These are phyloP conservation scores for Platichthys stellatus DNA, from an alignment of 2,113 vertebrate genomes.

Conservation along the genomic window DNA sequence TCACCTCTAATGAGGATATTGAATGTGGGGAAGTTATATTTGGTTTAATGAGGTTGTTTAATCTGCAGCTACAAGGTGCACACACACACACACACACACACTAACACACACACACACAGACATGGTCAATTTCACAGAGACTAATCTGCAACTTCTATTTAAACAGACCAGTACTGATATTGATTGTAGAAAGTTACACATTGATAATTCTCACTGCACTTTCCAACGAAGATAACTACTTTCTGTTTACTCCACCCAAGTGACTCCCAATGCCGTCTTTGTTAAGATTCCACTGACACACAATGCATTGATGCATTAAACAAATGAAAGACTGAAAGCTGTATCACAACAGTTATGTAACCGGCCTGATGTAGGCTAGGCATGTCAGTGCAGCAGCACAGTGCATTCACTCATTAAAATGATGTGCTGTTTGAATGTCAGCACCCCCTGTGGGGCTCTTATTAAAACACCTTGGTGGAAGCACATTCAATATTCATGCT, in stretches of 20 bases:
- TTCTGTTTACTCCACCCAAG: slow-evolving; percentile 22
- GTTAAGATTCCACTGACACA: slow-evolving; percentile 16
- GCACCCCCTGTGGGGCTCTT: slow-evolving; percentile 30
- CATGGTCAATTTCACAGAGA: background rate
- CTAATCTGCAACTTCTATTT: background rate
- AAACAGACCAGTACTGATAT: background rate
- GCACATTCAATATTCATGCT: slow-evolving; percentile 45
- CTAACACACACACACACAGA: background rate
- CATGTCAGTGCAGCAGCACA: slow-evolving; percentile 26
- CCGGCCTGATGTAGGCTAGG: background rate
- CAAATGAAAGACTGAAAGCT: slow-evolving; percentile 4
- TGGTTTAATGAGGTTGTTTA: background rate
- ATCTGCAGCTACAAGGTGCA: too few species aligned
- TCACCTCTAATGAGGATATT: background rate
- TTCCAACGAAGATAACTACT: slow-evolving; percentile 31
- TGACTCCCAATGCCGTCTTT: slow-evolving; percentile 10
- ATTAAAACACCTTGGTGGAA: slow-evolving; percentile 47
- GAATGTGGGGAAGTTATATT: background rate
- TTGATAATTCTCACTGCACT: slow-evolving; percentile 27
- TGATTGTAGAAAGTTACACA: slow-evolving; percentile 31
- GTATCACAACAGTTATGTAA: slow-evolving; percentile 2
- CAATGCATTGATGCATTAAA: background rate
- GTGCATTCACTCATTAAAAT: slow-evolving; percentile 6
- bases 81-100: too few species aligned
- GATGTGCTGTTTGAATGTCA: slow-evolving; percentile 19